Evolutionary conservation across 2,888 invertebrate species (phyloP), one percentile per base, ranked within the genome.

Genomic region (Ochropleura plecta): DNA sequence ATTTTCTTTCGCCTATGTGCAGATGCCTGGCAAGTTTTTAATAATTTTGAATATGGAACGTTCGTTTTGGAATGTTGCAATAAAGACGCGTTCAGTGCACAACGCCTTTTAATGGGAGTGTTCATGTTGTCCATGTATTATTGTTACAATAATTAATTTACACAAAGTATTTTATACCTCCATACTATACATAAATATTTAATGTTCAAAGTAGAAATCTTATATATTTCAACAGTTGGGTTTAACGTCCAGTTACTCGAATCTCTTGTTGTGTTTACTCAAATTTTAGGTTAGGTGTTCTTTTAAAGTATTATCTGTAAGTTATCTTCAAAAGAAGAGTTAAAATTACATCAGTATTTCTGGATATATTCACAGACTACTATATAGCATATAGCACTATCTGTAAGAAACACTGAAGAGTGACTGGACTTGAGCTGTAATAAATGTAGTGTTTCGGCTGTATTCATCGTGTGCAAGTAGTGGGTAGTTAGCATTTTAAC

Each of bases 401-500:
- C 12, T 55, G 30, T 46, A 63, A 51, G 10, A 73, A 69, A 70
- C 42, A 46, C 18, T 73, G 49, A 6, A 30, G 75, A 78, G 86
- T 87, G 82, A 86, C 88, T 87, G 87, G 88, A 81, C 81, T 78
- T 73, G 75, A 64, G 57, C 73, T 64, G 76, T 76, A 70, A 71
- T 83, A 71, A 72, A 81, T 82, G 86, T 91, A 91, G 89, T 84
- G 85, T 85, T 87, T 90, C 68, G 79, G 83, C 71, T 82, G 82
- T 90, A 84, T 87, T 78, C 74, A 84, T 81, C 71, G 88, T 83
- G 88, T 92, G 89, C 86, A 84, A 81, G 86, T 92, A 91, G 92
- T 59, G 81, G 64, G 88, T 91, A 92, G 90, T 84, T 70, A 81
- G 75, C 80, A 88, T 82, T 82, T 85, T 79, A 79, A 86, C 73